Base-by-base conservation (phyloP, 1,140 invertebrate species). In the Drosophila parabipectinata region DNA sequence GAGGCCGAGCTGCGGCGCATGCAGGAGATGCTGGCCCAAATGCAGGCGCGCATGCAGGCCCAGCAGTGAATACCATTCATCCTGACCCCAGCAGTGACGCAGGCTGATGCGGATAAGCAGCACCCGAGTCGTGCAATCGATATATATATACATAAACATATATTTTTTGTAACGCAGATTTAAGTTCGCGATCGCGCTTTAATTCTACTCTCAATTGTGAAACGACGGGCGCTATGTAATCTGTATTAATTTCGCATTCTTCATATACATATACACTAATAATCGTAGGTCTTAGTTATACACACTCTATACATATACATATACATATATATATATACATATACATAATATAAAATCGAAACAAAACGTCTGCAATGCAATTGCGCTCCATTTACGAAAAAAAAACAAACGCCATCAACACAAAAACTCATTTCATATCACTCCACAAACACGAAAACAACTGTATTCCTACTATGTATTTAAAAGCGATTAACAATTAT, bases 1-100 rank as follows among this genome's bases (percentile, higher is more conserved):
- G 97, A 98, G 90, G 97, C 97, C 0, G 97, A 98, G 92, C 92
- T 98, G 56, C 94, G 96, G 64, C 95, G 97, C 75, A 98, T 98
- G 98, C 97, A 99, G 92, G 97, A 98, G 92, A 97, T 98, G 95
- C 92, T 99, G 68, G 96, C 97, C 30, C 96, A 97, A 90, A 99
- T 99, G 97, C 97, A 99, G 93, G 97, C 96, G 0, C 96, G 97
- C 92, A 97, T 97, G 94, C 95, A 96, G 90, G 93, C 96, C 90
- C 93, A 94, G 67, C 92, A 93, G 80, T 91, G 39, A 72, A 12
- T 9, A 10, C 18, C 18, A 18, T 18, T 18, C 18, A 18, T 18
- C 18, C 18, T 18, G 18, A 18, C 18, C 18, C 18, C 18, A 18
- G 18, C 18, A 18, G 18, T 44, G 41, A 8, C 5, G 41, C 14